These are phyloP conservation scores for Baccha elongata DNA, from an alignment of 2,888 invertebrate species.

Conservation along the genomic window DNA sequence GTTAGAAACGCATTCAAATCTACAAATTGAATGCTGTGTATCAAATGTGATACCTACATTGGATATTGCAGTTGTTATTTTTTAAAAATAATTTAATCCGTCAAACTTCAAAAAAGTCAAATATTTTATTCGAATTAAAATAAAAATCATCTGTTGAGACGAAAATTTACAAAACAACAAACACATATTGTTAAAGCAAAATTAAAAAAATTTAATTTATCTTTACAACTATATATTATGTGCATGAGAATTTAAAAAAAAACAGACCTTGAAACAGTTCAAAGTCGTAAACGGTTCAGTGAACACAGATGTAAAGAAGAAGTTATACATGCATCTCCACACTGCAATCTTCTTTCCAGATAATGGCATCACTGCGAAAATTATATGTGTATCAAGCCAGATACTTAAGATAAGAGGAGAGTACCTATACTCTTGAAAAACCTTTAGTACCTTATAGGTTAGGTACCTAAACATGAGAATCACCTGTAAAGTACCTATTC, in stretches of 20 bases:
- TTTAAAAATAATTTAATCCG: no score
- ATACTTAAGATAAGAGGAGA: not conserved
- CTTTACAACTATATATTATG: no score
- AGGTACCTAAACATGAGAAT: conserved; percentile 14
- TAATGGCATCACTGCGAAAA: conserved; percentile 49
- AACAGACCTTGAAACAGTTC: conserved; percentile 82
- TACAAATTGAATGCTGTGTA: no score
- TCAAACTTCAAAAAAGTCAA: no score
- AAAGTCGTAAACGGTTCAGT: conserved; percentile 82
- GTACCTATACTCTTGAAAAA: not conserved
- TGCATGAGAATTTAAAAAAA: conserved; percentile 24
- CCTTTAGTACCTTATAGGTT: not conserved
- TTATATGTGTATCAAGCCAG: conserved; percentile 1
- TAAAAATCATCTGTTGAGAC: no score
- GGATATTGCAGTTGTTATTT: no score
- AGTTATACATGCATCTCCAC: conserved; percentile 60
- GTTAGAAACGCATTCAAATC: no score
- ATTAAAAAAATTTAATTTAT: no score
- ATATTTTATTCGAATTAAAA: no score
- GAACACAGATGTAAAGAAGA: conserved; percentile 78
- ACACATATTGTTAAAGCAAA: no score
- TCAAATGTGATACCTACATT: no score
- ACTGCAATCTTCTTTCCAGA: conserved; percentile 45
- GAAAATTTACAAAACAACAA: no score
- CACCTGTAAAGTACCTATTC: conserved; percentile 48